Evolutionary conservation across 2,888 invertebrate genomes (phyloP), one percentile per base, ranked within the genome.

Genomic region (Hyles lineata): DNA sequence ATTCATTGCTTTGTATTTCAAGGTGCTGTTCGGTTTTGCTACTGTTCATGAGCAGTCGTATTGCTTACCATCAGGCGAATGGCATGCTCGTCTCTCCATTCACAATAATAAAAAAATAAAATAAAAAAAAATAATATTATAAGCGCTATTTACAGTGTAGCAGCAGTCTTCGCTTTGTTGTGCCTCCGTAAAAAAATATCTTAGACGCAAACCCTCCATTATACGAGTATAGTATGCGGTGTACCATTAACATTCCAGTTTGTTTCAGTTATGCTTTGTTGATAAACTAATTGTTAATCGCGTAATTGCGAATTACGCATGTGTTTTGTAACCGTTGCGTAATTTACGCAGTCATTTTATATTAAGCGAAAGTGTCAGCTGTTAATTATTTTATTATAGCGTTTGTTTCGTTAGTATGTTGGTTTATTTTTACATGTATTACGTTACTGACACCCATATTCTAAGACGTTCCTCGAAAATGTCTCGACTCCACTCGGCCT

Each of bases 271-370:
- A 63, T 63, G 63, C 9, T 11, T 63, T 63, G 35, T 63, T 63
- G 15, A 25, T 72, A 72, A 71, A 32, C 62, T 52, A 72, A 72
- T 72, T 63, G 52, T 62, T 43, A 21, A 21, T 15, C 50, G 23
- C 61, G 71, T 61, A 71, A 70, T 60, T 61, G 43, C 43, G 43
- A 71, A 61, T 70, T 32, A 60, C 67, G 67, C 67, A 50, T 43
- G 17, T 43, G 43, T 67, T 67, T 67, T n/a, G 23, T 67, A 67
- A 67, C 23, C 11, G 50, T 67, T 61, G 29, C 60, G 61, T 29
- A 70, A 70, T 76, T 73, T 76, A 71, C 74, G 75, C 75, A 76
- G 76, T 75, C 74, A 75, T 74, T 73, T 74, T 55, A 55, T 55
- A 55, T 55, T n/a, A n/a, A 73, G 74, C 74, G 50, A 67, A 67